Evolutionary conservation across 2,888 invertebrate species (phyloP).

Genomic region (Drosophila dives): DNA sequence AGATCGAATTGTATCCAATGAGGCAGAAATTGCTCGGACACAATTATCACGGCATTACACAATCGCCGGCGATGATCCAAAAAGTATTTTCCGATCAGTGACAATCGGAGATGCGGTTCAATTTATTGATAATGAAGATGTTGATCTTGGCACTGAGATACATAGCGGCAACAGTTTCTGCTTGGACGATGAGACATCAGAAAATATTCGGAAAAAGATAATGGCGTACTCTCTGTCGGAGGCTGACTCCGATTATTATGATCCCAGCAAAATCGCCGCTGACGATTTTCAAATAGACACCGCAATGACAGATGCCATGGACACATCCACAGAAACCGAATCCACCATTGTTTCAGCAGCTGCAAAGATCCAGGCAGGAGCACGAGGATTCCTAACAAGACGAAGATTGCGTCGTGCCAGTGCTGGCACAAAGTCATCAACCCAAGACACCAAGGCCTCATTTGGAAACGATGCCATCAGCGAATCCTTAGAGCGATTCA

Average conservation of each 20-base stretch:
- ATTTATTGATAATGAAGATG: constrained; percentile 53
- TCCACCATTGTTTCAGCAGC: constrained; percentile 83
- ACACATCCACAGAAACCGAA: constrained; percentile 83
- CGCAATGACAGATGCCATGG: constrained; percentile 75
- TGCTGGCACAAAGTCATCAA: constrained; percentile 73
- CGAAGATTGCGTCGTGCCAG: constrained; percentile 76
- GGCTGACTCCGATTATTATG: constrained; percentile 82
- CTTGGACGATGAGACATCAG: constrained; percentile 77
- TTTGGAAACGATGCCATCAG: constrained; percentile 83
- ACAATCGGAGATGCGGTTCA: constrained; percentile 70
- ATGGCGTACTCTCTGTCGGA: constrained; percentile 83
- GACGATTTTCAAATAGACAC: constrained; percentile 82
- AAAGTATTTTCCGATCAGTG: constrained; percentile 66
- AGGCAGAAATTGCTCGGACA: constrained; percentile 43
- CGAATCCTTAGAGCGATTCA: constrained; percentile 82
- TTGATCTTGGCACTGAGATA: constrained; percentile 11
- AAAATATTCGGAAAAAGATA: constrained; percentile 82
- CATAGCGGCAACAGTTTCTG: constrained; percentile 63
- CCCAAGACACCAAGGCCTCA: constrained; percentile 74
- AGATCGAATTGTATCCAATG: constrained; percentile 16
- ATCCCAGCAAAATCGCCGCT: constrained; percentile 55
- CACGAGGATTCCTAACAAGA: constrained; percentile 81
- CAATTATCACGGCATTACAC: constrained; percentile 72
- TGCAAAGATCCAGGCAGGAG: constrained; percentile 83
- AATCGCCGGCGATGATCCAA: constrained; percentile 66